These are phyloP conservation scores for Polyommatus icarus DNA, from an alignment of 2,888 invertebrate genomes.

Conservation along the genomic window DNA sequence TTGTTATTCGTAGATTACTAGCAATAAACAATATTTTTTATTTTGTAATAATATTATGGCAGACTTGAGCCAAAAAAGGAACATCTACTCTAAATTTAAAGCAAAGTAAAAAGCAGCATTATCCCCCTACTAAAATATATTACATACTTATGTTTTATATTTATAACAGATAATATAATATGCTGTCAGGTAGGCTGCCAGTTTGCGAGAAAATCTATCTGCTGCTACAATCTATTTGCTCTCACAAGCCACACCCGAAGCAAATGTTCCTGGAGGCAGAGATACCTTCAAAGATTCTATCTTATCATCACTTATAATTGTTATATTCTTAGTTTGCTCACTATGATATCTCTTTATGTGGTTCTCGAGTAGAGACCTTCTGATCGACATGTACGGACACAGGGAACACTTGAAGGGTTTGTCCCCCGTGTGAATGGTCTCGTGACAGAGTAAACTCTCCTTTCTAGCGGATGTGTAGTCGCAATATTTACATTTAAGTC, in stretches of 20 bases:
- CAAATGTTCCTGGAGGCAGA: slow-evolving; percentile 16
- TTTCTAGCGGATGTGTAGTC: slow-evolving; percentile 54
- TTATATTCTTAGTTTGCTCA: slow-evolving; percentile 44
- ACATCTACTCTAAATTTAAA: neutral
- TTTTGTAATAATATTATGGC: slow-evolving; percentile 2
- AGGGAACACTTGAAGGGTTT: slow-evolving; percentile 58
- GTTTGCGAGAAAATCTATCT: neutral
- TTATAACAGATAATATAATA: neutral
- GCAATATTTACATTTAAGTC: slow-evolving; percentile 57
- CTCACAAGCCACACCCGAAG: slow-evolving; percentile 7
- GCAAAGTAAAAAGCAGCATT: neutral
- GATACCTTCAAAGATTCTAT: slow-evolving; percentile 52
- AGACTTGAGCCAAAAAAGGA: neutral
- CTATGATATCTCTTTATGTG: slow-evolving; percentile 55
- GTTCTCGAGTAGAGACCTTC: slow-evolving; percentile 51
- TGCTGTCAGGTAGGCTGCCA: neutral
- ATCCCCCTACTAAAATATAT: neutral
- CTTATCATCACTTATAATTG: slow-evolving; percentile 50
- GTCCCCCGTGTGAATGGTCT: slow-evolving; percentile 56
- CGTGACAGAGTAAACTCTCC: slow-evolving; percentile 57
- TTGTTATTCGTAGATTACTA: too few relatives aligned
- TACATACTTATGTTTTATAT: neutral
- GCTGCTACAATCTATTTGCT: neutral
- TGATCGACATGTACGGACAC: slow-evolving; percentile 55
- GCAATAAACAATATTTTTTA: neutral